Evolutionary conservation across 2,113 vertebrate species (phyloP), one percentile per base, ranked within the genome.

Genomic region (Bambusicola thoracicus): DNA sequence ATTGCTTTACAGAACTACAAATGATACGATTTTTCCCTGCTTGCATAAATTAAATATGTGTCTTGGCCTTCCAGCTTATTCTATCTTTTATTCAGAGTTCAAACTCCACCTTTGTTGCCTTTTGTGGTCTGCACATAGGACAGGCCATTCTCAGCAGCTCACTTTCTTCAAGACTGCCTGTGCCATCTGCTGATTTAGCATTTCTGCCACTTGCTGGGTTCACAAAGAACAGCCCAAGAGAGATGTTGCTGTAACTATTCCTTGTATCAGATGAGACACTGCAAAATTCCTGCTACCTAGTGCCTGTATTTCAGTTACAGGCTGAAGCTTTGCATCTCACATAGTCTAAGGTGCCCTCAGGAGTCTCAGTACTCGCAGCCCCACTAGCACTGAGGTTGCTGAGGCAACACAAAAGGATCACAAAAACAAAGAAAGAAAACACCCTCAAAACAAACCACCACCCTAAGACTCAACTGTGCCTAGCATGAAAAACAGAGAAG

Each of bases 131-230:
- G n/a, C 38, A 63, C 43, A 67, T 67, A 61, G 56, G 38, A 83
- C 34, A 34, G 38, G 32, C 27, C 56, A 70, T 14, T 29, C 34
- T 29, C 46, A 74, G 19, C 29, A 61, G 16, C 85, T 68, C 48
- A 38, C 6, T n/a, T 80, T 36, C 72, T 68, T 85, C 0, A 0
- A 48, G 72, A 21, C 72, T 12, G 20, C 19, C 51, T 18, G 11
- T 2, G 5, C 41, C 79, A 90, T 72, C 75, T 77, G 87, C 67
- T 78, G 29, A 46, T 59, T 9, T 49, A 55, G 41, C 41, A 87
- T 17, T 85, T 67, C 44, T 69, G 67, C 30, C n/a, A n/a, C 43
- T 87, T 69, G 46, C 21, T 59, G 32, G 10, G 80, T 67, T 65
- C 48, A 87, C 70, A 82, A 43, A 25, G 41, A 78, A 22, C 2